phyloP scores from a whole-genome alignment of 2,113 vertebrate genomes.

The Corvus cornix region DNA sequence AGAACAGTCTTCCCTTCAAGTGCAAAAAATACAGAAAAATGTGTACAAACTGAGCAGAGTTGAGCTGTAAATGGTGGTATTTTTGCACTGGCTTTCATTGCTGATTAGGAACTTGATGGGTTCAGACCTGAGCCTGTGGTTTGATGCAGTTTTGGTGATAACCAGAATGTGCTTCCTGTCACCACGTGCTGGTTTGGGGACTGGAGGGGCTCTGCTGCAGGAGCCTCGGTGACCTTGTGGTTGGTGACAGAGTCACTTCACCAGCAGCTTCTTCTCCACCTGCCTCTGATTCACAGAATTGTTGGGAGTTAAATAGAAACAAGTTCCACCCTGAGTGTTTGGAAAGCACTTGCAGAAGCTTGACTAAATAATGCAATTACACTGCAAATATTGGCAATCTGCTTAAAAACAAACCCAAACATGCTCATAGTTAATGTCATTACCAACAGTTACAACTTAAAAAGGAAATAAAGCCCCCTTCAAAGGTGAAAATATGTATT shows the following conservation, averaged over 20 bases:
- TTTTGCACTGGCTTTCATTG: neutral
- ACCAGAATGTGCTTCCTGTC: neutral
- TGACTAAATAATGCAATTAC: neutral
- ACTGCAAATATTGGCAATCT: constrained; percentile 9
- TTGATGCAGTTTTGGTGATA: neutral
- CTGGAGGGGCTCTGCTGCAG: neutral
- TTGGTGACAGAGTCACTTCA: neutral
- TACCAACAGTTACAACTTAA: neutral
- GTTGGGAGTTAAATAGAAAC: neutral
- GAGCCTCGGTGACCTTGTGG: neutral
- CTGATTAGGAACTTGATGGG: neutral
- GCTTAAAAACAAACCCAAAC: constrained; percentile 2
- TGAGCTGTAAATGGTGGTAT: neutral
- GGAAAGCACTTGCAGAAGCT: neutral
- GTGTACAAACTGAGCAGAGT: neutral
- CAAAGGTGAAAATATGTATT: neutral
- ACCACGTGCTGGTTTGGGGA: neutral
- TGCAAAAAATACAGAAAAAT: neutral
- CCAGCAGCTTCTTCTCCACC: neutral
- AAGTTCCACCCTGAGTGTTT: neutral
- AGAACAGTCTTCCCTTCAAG: neutral
- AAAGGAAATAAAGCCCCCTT: neutral
- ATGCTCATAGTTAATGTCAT: neutral
- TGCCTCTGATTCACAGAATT: neutral
- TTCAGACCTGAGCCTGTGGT: neutral